Evolutionary conservation across 2,797 vertebrate species (phyloP), one percentile per base, ranked within the genome.

Genomic region (Esox lucius): DNA sequence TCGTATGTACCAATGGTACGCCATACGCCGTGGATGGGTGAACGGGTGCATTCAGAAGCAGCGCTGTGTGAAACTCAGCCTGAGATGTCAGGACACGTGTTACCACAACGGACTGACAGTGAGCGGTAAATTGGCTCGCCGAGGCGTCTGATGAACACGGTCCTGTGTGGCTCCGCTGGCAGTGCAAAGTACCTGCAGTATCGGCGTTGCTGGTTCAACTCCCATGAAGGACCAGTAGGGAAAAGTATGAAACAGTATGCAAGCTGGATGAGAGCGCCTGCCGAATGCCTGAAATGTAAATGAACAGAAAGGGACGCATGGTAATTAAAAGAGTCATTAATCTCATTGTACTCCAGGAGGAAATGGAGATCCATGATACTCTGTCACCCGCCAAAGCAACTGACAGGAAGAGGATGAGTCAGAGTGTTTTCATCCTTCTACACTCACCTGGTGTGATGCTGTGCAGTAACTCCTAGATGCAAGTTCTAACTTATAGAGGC

Each of bases 351-450:
- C 24, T 31, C 62, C 62, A 65, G 28, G 24, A 65, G 62, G 62
- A 28, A 59, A 65, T 31, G 28, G 62, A 65, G 62, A 65, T 65
- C 62, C 26, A 31, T 16, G 62, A 31, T 65, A 65, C 62, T 59
- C 53, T 11, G 19, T 53, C 49, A 8, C 49, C 49, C 53, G 49
- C 49, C 49, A 53, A 53, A 49, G 5, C 4, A 53, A 2, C 15
- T 53, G 49, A n/a, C 49, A 53, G 49, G 19, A 6, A 19, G n/a
- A 59, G n/a, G 53, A n/a, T n/a, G 53, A 59, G n/a, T n/a, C n/a
- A 22, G 53, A 56, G 53, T 8, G 7, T 5, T 5, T 2, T 3
- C 9, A 16, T 59, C 19, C 9, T 9, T 59, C 39, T 1, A 42
- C 5, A 42, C 5, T 9, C 9, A 42, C 39, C 39, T 7, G 39